Base-by-base conservation (phyloP, 1,140 invertebrate genomes). In the Harpegnathos saltator region DNA sequence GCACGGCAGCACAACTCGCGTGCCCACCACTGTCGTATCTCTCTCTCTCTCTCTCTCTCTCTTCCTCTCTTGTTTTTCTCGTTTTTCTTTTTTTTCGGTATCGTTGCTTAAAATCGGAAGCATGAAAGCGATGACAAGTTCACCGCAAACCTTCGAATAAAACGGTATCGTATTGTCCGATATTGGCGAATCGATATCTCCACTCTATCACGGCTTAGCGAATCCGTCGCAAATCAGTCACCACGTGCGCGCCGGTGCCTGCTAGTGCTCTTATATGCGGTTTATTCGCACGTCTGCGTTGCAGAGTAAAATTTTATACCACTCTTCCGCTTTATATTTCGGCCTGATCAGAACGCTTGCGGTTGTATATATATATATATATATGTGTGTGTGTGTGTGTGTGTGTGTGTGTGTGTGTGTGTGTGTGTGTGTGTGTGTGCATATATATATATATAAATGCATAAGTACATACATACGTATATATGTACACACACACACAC, bases 241-340 rank as follows among this genome's bases (percentile, higher is more conserved):
- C 52, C 29, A 56, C 50, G 29, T 52, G 1, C 14, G 38, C 48
- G 24, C 26, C 33, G 14, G 3, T 44, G 38, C 38, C 38, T 44
- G 38, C 38, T 44, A 44, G 38, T 9, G 38, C 38, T 69, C 75
- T 80, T 58, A 71, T 71, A 71, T 19, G 62, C 56, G 29, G 56
- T 65, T 85, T 85, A 77, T 58, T 72, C 26, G n/a, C 26, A 14
- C 48, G 61, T 52, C 71, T 38, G n/a, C 52, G 15, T 59, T 62
- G 58, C 24, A 1, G 52, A 78, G 73, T 87, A 88, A 81, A 88
- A 84, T 88, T 88, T 87, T 72, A 88, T 63, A 78, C 26, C 48
- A 33, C 58, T 75, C 69, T 72, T 73, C 24, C 62, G 52, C 33
- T 65, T 77, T 78, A 58, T 62, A 66, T 56, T 73, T 82, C 58